Evolutionary conservation across 2,113 vertebrate species (phyloP), one percentile per base, ranked within the genome.

Genomic region (Calypte anna): DNA sequence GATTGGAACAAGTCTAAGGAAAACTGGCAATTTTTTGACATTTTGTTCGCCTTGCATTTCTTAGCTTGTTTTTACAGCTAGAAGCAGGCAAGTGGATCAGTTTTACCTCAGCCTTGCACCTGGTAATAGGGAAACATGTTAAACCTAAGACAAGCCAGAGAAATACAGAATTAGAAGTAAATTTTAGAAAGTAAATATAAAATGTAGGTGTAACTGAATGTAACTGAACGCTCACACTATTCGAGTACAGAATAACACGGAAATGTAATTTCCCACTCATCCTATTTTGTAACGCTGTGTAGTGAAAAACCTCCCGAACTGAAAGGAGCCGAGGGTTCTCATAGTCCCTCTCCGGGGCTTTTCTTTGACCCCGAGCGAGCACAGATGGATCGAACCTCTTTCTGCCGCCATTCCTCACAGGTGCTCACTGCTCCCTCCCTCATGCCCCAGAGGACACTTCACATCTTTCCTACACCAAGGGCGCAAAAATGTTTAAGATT

Each of bases 91-190:
- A 96, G 90, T 24, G 98, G 97, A 66, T 97, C 91, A 38, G 90
- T 95, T 91, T 94, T 97, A 79, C 93, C 96, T 98, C 99, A 98
- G 44, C 98, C 98, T n/a, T 91, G 94, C 50, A 98, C 97, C 98
- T 98, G 97, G 75, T 78, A 88, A 83, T 46, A 90, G 44, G 79
- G 22, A 72, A 75, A 70, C 10, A 5, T 1, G 18, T 95, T 75
- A 38, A 88, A 62, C 67, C 36, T 73, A 43, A 91, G 33, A 5
- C 27, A 38, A 58, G 7, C 14, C 53, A 38, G 21, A 46, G 14
- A 40, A 40, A 40, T 40, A 40, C 9, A 40, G 13, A 40, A 40
- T 40, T 40, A 40, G 40, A 40, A 40, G 12, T 40, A 40, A 40
- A 12, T 40, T 40, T 20, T 48, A 21, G 11, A 22, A 11, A 46